Conservation (phyloP, 1,140 invertebrate species). For the Ips nitidus region DNA sequence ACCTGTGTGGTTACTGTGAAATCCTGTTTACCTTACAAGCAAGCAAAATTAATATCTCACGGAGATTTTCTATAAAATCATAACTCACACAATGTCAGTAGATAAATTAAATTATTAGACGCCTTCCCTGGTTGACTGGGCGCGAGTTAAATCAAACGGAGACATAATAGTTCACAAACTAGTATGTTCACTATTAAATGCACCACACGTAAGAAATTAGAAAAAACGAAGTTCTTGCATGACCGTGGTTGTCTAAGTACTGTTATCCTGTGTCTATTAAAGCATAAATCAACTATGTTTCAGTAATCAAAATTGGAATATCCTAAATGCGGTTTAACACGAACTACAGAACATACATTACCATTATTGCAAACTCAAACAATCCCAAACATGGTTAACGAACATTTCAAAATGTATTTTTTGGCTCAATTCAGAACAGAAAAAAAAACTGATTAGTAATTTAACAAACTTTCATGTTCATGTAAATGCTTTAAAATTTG, state of each 20-base stretch:
- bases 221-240: no score
- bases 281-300: constrained; percentile 27
- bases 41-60: no score
- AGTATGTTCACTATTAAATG: no score
- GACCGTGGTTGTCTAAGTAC: constrained; percentile 29
- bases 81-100: no score
- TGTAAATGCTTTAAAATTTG: background rate
- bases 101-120: no score
- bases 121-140: no score
- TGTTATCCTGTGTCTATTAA: constrained; percentile 30
- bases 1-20: no score
- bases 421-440: background rate
- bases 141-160: no score
- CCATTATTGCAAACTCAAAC: background rate
- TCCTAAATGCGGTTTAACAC: constrained; percentile 30
- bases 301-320: constrained; percentile 28
- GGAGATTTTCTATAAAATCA: no score
- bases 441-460: background rate
- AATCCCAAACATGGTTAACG: background rate
- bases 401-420: background rate
- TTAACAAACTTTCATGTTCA: background rate
- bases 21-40: no score
- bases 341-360: constrained; percentile 17
- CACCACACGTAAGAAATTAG: no score
- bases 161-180: no score